Percentiles rank a stretch among this genome's conserved stretches.
phyloP scores from a whole-genome alignment of 23 tunicate species.

The Botrylloides violaceus region DNA sequence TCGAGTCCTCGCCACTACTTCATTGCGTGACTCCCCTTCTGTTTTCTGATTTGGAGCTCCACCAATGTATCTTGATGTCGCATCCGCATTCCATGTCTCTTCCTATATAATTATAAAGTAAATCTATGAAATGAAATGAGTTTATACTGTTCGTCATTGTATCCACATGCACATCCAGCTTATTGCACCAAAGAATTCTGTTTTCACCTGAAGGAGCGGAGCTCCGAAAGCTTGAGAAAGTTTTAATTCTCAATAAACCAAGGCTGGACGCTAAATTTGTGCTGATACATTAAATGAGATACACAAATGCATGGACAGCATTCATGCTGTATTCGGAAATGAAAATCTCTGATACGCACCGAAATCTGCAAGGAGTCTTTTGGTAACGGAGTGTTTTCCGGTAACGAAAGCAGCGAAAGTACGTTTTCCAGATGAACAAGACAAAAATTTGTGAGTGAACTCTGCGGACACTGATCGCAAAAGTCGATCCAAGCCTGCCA shows the following conservation, averaged over 20 bases:
- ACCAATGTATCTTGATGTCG: neutral
- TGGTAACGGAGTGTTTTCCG: slow-evolving; percentile 36
- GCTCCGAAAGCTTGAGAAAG: no score
- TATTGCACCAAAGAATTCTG: no score
- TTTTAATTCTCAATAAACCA: no score
- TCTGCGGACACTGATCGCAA: neutral
- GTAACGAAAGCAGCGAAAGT: slow-evolving; percentile 41
- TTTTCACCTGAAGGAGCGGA: no score
- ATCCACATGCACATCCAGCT: no score
- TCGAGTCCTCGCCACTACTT: neutral
- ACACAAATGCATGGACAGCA: no score
- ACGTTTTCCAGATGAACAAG: neutral
- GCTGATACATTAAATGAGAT: no score
- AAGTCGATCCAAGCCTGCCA: neutral
- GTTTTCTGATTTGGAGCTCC: neutral
- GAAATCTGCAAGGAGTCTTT: neutral
- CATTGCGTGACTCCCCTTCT: neutral
- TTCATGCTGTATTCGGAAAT: no score
- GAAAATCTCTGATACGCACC: neutral
- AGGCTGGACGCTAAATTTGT: no score
- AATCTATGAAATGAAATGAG: no score
- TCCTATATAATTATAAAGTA: neutral
- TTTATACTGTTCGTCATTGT: no score
- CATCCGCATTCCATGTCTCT: neutral
- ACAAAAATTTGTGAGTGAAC: neutral